These are phyloP conservation scores for Podarcis cretensis DNA, from an alignment of 2,113 vertebrate genomes.

Conservation along the genomic window DNA sequence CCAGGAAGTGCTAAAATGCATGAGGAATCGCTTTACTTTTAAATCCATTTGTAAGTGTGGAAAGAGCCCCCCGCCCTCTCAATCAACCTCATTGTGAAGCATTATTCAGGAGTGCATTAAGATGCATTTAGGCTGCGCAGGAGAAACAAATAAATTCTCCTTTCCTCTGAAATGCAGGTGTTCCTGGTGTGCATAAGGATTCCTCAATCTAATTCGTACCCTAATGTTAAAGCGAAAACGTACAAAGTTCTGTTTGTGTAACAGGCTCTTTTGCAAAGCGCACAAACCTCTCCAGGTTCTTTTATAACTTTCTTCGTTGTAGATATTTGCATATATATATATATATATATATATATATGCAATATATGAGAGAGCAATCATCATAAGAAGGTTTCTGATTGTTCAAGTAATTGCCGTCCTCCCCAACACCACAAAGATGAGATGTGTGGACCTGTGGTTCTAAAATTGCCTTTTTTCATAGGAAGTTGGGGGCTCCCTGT, in stretches of 20 bases:
- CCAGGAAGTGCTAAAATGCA: background rate
- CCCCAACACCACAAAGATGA: too few species aligned
- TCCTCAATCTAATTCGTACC: background rate
- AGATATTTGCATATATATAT: background rate
- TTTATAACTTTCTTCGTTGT: background rate
- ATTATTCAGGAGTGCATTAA: background rate
- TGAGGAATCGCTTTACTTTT: background rate
- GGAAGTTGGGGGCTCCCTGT: background rate
- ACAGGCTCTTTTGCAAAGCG: background rate
- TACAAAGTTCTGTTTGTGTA: conserved; percentile 13
- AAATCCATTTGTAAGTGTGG: background rate
- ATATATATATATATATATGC: too few species aligned
- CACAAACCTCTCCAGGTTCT: background rate
- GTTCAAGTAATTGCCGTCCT: too few species aligned
- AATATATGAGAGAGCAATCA: background rate
- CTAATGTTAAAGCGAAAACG: background rate
- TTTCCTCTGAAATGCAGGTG: background rate
- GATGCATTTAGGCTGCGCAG: background rate
- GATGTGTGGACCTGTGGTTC: background rate
- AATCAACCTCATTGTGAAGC: background rate
- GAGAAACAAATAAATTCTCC: background rate
- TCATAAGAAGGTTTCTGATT: background rate
- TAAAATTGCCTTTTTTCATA: background rate
- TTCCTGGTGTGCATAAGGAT: background rate
- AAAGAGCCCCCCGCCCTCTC: background rate